These are phyloP conservation scores for Ctenoplectra terminalis DNA, from an alignment of 1,140 invertebrate species.

Conservation along the genomic window DNA sequence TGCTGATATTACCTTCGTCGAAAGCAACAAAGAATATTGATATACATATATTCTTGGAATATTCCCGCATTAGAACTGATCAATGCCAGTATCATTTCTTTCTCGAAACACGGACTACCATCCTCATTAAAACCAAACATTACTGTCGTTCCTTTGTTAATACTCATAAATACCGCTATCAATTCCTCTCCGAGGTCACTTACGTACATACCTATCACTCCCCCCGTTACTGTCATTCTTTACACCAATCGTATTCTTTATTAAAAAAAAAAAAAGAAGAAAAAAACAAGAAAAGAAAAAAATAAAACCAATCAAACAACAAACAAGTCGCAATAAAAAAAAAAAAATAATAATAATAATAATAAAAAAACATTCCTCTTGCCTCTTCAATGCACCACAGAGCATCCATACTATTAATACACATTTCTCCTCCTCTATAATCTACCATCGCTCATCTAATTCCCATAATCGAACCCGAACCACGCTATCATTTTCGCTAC, in stretches of 20 bases:
- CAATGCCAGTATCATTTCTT: background rate
- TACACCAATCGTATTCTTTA: background rate
- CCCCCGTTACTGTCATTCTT: background rate
- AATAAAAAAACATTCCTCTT: too few relatives aligned
- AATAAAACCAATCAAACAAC: background rate
- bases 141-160: background rate
- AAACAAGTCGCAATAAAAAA: background rate
- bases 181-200: too few relatives aligned
- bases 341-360: background rate
- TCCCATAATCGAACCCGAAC: background rate
- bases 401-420: too few relatives aligned
- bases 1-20: background rate
- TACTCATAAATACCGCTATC: background rate
- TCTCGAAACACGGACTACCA: background rate
- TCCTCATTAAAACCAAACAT: background rate
- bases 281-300: too few relatives aligned
- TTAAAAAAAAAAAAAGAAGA: too few relatives aligned
- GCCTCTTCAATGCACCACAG: too few relatives aligned
- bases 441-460: background rate
- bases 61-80: background rate
- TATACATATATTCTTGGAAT: background rate
- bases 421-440: background rate
- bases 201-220: background rate
- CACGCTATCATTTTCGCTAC: constrained; percentile 1
- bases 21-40: background rate